Evolutionary conservation across 92 coral and sea anemone genomes (phyloP), one percentile per base, ranked within the genome.

Genomic region (Zoanthus solanderi): DNA sequence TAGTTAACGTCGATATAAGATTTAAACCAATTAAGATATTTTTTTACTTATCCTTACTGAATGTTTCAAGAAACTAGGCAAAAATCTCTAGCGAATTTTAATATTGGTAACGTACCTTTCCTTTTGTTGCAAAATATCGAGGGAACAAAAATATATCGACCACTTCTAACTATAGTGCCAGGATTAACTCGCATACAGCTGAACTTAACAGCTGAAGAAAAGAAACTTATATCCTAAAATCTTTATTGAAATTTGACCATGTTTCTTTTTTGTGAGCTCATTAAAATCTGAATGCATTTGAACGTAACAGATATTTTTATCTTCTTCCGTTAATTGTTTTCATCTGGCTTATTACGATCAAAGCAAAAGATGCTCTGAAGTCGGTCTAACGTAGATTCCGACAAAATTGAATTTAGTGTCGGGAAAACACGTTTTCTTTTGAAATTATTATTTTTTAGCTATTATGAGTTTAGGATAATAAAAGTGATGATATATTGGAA

Each of bases 401-500:
- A 28, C 30, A 28, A 50, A 0, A 48, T 6, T 47, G 65, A n/a
- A 11, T 15, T 0, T 17, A 52, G 23, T 52, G 45, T n/a, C 14
- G 48, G 47, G 68, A 3, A 30, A 72, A 14, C 0, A 16, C 45
- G 3, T 32, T 72, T 1, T 72, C 45, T 32, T 32, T 72, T 72
- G 76, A 14, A 18, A 34, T 34, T 71, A 11, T 23, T 23, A 44
- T 72, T 72, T 72, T n/a, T 9, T 29, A 32, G 2, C 76, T 18
- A 37, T 37, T 0, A 72, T 42, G 16, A 32, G 31, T 15, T 72
- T 48, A 50, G 52, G 76, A 72, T 72, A 72, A 44, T 9, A 72
- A 72, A 72, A 72, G 76, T 72, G 75, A 32, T 69, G 75, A 69
- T 69, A 69, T 72, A 72, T 37, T 72, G 76, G 53, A 72, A 72